phyloP scores from a whole-genome alignment of 2,113 vertebrate species.

The Arizona elegans region DNA sequence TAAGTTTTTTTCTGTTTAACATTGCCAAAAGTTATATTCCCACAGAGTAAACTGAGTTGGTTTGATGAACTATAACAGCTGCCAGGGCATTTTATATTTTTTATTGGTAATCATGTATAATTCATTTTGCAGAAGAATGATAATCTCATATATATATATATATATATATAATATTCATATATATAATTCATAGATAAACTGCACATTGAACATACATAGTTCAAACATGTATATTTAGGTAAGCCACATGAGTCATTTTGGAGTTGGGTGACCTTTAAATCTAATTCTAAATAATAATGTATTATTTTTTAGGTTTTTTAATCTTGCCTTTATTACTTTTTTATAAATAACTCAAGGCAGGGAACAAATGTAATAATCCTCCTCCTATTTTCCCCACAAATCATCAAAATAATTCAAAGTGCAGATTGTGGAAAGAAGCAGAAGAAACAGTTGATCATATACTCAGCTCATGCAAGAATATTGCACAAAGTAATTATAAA shows the following conservation, averaged over 20 bases:
- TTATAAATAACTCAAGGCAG: neutral
- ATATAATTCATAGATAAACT: too few species aligned
- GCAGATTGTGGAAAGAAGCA: neutral
- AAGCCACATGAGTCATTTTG: neutral
- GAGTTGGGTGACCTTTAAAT: neutral
- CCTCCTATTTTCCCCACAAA: neutral
- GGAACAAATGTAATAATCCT: neutral
- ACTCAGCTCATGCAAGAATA: neutral
- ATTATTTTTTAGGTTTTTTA: neutral
- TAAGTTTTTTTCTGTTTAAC: neutral
- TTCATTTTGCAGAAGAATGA: neutral
- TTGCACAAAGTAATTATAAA: neutral
- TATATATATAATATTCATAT: too few species aligned
- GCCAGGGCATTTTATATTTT: neutral
- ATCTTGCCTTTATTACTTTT: neutral
- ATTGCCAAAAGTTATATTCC: neutral
- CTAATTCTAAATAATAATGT: neutral
- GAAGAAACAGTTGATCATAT: neutral
- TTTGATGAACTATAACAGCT: neutral
- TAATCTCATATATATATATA: neutral
- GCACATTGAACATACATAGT: too few species aligned
- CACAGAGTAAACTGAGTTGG: neutral
- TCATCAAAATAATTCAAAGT: neutral
- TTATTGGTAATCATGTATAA: neutral
- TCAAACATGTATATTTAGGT: neutral